Base-by-base conservation (phyloP, 2,888 invertebrate species). In the Dexiosoma caninum region DNA sequence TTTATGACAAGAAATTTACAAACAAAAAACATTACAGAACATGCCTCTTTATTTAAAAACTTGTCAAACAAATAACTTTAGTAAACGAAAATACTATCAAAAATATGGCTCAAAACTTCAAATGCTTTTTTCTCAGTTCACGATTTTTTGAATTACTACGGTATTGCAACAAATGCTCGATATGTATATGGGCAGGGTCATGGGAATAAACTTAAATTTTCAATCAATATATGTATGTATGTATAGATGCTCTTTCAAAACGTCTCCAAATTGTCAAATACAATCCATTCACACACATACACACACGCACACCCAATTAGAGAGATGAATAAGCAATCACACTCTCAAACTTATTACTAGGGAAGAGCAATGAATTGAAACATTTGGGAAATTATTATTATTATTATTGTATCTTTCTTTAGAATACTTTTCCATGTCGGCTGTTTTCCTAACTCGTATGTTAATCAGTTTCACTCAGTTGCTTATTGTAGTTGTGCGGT, bases 361-460 rank as follows among this genome's bases (percentile, higher is more conserved):
- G 42, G 27, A 14, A 55, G 14, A 35, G n/a, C 4, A 27, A 27
- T 6, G 6, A 27, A 30, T 57, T 57, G 9, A 64, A 57, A 19
- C n/a, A 53, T 53, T 42, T 10, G 30, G 10, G 55, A 44, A 44
- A 64, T 46, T 42, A 42, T 76, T 49, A 51, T 76, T 69, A 62
- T 69, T 62, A 55, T 69, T 62, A 55, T 46, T 69, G 37, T 53
- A 55, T 37, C 55, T 69, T 69, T 55, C 55, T 69, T 69, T 55
- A 32, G 55, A 55, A 14, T 42, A 44, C 21, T 12, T 19, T 32
- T 69, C 44, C 14, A 55, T 51, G 35, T 57, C 49, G 14, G 32
- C 44, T 51, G 46, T 57, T 69, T 74, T 59, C 49, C 40, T 64
- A 51, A 69, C 64, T 75, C 49, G 46, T 79, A 79, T 79, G 74